Base-by-base conservation (phyloP, 2,113 vertebrate species). In the Dicerorhinus sumatrensis region DNA sequence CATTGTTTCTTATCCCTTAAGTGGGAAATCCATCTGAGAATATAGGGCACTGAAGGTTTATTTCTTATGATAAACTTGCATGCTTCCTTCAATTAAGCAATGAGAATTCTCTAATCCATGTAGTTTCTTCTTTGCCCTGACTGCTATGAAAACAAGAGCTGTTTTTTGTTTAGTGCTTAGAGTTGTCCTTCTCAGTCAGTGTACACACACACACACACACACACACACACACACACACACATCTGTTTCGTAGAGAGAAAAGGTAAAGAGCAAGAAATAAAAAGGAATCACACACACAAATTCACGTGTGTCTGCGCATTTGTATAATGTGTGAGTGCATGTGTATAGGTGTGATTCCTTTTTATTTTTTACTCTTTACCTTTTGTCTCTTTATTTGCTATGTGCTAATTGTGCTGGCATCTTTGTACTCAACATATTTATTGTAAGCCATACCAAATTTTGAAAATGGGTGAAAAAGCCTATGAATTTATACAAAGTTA, bases 1-100 rank as follows among this genome's bases (percentile, higher is more conserved):
- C 75, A 84, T 97, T 96, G 87, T 95, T 94, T 89, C 80, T 84
- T 93, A 90, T 93, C 79, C 73, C 36, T 91, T 97, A 76, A 92
- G 48, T 87, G 63, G 93, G 95, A 96, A 97, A 87, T 62, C 62
- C 73, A 80, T 80, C 95, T 72, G 81, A 93, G 60, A 95, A 92
- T 81, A 90, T 92, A 96, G 76, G 79, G 79, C 51, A 97, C 89
- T 83, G 79, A 82, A 93, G 72, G 27, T 93, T 93, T 89, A 91
- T 92, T 92, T 87, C n/a, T 96, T 54, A 76, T 79, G 69, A 94
- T 77, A 95, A 96, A 95, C 70, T 76, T 33, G 12, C 60, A 72
- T 60, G 48, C 13, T 83, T 89, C 58, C 80, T 94, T 95, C 94
- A 96, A 27, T 94, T 92, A 94, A 86, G 76, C 67, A 93, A 51